Base-by-base conservation (phyloP, 2,888 invertebrate species). In the Listrodromus nycthemerus region DNA sequence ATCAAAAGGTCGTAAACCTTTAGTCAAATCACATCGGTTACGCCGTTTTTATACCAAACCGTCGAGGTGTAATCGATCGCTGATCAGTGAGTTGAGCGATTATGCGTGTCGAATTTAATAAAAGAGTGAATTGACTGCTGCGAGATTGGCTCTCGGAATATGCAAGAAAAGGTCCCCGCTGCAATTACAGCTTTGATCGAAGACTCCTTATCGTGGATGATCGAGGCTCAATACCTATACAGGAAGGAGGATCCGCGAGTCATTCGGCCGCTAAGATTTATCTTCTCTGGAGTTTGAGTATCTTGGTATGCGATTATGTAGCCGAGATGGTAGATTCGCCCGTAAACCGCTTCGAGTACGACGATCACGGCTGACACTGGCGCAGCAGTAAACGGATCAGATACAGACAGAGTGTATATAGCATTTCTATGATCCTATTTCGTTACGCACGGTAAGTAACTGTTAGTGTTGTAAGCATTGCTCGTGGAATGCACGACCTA, bases 371-470 rank as follows among this genome's bases (percentile, higher is more conserved):
- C 30, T 50, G 19, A 63, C 30, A 19, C 48, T 50, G 19, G 7
- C 21, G 13, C 21, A 27, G 33, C 21, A 45, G 48, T 19, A 7
- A 45, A 21, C 55, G 8, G 24, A 21, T 55, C 24, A 30, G 6
- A 3, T 24, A 24, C 55, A 10, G 21, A 70, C 50, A 45, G 13
- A 21, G 33, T 8, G 33, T 8, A 21, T 16, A 24, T 16, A 13
- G 19, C 27, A 13, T 65, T 19, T 37, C 48, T 65, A 65, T 30
- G 27, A 21, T 41, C 2, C 55, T 61, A 21, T 37, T 83, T 77
- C 66, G 78, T 84, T 82, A 76, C 27, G 30, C 55, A 55, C 48
- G 66, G 55, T 74, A 82, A 52, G 69, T 33, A 76, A 74, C 10
- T 41, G 24, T 45, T 74, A 27, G 61, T 33, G 30, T 45, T 55